phyloP scores from a whole-genome alignment of 2,888 invertebrate species.

The Chironomus tentans region DNA sequence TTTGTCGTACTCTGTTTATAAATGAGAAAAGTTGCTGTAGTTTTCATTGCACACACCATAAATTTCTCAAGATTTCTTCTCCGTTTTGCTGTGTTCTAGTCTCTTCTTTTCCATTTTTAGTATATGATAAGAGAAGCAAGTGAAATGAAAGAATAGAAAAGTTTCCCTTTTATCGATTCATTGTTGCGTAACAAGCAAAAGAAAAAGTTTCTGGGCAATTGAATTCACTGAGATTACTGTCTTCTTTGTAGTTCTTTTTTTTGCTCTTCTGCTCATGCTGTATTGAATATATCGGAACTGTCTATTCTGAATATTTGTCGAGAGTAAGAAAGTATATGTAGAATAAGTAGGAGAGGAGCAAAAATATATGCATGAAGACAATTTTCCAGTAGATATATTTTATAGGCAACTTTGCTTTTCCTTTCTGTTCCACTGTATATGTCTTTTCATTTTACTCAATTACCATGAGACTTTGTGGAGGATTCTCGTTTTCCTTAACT shows the following conservation, averaged over 20 bases:
- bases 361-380: neutral
- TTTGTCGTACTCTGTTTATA: neutral
- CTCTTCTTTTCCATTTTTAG: neutral
- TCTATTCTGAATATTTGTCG: neutral
- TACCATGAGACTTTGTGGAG: neutral
- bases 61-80: slow-evolving; percentile 1
- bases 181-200: slow-evolving; percentile 3
- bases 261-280: neutral
- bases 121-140: neutral
- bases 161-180: slow-evolving; percentile 2
- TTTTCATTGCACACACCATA: slow-evolving; percentile 1
- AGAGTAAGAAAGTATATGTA: neutral
- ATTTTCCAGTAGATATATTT: slow-evolving; percentile 7
- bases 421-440: neutral
- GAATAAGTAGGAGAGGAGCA: neutral
- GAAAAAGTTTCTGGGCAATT: slow-evolving; percentile 9
- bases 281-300: no score
- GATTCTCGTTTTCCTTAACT: neutral
- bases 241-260: neutral
- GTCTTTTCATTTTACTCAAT: neutral
- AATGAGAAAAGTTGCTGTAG: slow-evolving; percentile 4
- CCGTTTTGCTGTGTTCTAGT: neutral
- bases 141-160: neutral
- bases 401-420: neutral
- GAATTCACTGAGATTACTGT: slow-evolving; percentile 8